These are phyloP conservation scores for Gulo gulo DNA, from an alignment of 2,113 vertebrate genomes.

Conservation along the genomic window DNA sequence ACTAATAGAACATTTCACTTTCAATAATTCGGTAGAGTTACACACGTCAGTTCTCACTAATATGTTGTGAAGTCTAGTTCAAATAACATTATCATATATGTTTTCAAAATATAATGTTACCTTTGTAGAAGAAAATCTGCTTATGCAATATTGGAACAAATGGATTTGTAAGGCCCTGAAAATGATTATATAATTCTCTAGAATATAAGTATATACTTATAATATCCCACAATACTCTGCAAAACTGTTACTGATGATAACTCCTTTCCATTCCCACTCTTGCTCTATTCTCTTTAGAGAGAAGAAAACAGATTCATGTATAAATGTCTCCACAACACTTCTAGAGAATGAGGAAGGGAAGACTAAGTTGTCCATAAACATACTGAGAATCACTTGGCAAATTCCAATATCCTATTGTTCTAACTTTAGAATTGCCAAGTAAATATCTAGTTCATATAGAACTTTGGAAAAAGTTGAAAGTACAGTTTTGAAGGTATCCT, in stretches of 20 bases:
- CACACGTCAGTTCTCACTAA: neutral
- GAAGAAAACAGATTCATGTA: neutral
- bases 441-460: neutral
- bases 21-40: neutral
- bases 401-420: neutral
- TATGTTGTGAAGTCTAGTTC: neutral
- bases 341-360: neutral
- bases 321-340: neutral
- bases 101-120: neutral
- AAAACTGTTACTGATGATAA: neutral
- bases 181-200: neutral
- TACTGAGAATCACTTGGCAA: neutral
- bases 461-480: neutral
- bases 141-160: neutral
- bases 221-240: neutral
- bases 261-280: neutral
- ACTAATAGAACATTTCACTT: neutral
- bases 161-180: neutral
- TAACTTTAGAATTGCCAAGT: constrained; percentile 21
- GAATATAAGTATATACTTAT: neutral
- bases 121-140: neutral
- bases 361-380: neutral
- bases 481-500: neutral
- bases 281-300: neutral
- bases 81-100: neutral